Evolutionary conservation across 2,888 invertebrate species (phyloP).

Genomic region (Sesia bembeciformis): DNA sequence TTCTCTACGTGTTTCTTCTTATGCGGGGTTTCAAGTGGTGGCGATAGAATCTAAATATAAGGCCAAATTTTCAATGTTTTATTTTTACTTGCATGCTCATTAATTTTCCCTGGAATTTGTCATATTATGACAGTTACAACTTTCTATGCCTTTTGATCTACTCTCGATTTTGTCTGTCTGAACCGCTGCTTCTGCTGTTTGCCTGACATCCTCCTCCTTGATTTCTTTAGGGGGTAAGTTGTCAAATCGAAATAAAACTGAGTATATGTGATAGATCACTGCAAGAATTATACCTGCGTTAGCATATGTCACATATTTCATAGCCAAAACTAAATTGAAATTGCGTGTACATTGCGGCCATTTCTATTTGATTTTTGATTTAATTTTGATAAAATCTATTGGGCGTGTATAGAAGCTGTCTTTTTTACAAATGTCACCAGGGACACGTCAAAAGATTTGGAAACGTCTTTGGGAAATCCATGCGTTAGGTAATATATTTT

Average conservation of each 20-base stretch:
- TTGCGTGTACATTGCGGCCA: conserved; percentile 23
- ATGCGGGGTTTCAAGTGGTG: no score
- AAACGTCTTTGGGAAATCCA: no score
- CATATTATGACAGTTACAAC: conserved; percentile 24
- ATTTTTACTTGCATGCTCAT: not conserved
- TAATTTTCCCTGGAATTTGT: not conserved
- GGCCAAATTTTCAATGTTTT: not conserved
- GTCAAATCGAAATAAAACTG: conserved; percentile 28
- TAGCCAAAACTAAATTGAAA: conserved; percentile 23
- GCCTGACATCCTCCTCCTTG: conserved; percentile 5
- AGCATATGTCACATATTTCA: conserved; percentile 30
- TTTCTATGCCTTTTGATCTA: conserved; percentile 29
- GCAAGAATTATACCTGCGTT: conserved; percentile 29
- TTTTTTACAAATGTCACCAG: not conserved
- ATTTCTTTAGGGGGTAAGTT: conserved; percentile 8
- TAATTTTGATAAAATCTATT: conserved; percentile 16
- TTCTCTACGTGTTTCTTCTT: conserved; percentile 1
- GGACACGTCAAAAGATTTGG: no score
- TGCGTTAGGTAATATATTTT: no score
- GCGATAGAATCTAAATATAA: no score
- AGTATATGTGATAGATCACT: conserved; percentile 32
- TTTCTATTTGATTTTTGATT: conserved; percentile 7
- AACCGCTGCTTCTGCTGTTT: not conserved
- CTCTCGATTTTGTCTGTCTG: conserved; percentile 23
- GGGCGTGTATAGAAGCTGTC: conserved; percentile 17